Evolutionary conservation across 2,113 vertebrate species (phyloP).

Genomic region (Prinia subflava): DNA sequence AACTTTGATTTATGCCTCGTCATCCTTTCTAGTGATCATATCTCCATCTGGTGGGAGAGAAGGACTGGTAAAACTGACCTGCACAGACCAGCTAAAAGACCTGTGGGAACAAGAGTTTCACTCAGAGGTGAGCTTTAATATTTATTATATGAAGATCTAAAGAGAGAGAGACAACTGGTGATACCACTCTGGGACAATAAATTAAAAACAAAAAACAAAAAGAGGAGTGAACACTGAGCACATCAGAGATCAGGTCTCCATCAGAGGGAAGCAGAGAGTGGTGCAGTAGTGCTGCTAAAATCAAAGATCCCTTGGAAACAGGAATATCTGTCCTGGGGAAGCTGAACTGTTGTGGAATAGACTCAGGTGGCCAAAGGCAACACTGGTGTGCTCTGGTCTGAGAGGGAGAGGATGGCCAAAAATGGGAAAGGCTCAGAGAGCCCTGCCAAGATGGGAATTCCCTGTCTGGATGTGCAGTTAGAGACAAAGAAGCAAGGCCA

Average conservation of each 20-base stretch:
- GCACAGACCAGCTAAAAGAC: neutral
- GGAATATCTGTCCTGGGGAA: neutral
- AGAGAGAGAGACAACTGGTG: neutral
- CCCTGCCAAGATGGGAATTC: neutral
- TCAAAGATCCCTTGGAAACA: neutral
- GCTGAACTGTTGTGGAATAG: neutral
- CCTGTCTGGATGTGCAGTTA: neutral
- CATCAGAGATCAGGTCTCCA: neutral
- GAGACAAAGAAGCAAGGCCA: neutral
- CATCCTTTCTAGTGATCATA: neutral
- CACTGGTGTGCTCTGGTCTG: fast-evolving
- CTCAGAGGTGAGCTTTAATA: neutral
- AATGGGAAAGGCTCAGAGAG: neutral
- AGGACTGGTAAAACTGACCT: neutral
- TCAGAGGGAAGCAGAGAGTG: neutral
- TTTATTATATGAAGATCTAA: neutral
- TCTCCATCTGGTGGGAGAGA: constrained; percentile 3
- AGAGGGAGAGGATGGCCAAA: neutral
- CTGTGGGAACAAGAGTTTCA: neutral
- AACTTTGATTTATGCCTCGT: neutral
- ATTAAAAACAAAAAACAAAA: neutral
- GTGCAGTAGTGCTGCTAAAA: neutral
- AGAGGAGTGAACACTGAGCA: neutral
- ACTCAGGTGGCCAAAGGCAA: neutral
- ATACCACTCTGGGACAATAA: neutral